Evolutionary conservation across 1,140 invertebrate species (phyloP), one percentile per base, ranked within the genome.

Genomic region (Probaryconus sp.): DNA sequence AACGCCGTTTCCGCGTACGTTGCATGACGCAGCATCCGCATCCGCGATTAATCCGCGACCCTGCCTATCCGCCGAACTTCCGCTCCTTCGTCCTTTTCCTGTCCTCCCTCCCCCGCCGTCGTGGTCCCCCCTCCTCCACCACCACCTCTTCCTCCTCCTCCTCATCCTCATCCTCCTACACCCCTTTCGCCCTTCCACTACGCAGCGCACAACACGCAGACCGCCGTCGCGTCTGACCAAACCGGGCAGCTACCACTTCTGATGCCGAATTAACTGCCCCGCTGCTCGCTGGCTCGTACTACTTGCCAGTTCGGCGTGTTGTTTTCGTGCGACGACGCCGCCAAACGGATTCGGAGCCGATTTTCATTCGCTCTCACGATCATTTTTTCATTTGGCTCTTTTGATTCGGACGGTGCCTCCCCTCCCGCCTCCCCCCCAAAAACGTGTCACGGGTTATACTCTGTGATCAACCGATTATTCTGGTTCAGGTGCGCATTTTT

Each of bases 11-110:
- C 18, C 33, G 61, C 37, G 47, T n/a, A n/a, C 26, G 47, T 68
- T 68, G 64, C 64, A 68, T 68, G 64, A 68, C 64, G 53, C 64
- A 68, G 64, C 64, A 68, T 68, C 64, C 64, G 64, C 64, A 58
- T 68, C 51, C 53, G 51, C 64, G 64, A 51, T 58, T 38, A 51
- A 60, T 35, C 51, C 53, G 53, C 45, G 55, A 47, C 55, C 37
- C 55, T 69, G 47, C 55, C 42, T 24, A 51, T 21, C 43, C n/a
- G n/a, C n/a, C n/a, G n/a, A n/a, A n/a, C n/a, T n/a, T n/a, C n/a
- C 38, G 42, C 40, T 33, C 42, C 42, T 17, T 38, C 61, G 48
- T 55, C 61, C 61, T 65, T 48, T 65, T 65, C 50, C 48, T 65
- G 51, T 61, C 26, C 20, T 24, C 53, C 28, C 33, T 2, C 18